These are phyloP conservation scores for Taenaris catops DNA, from an alignment of 2,888 invertebrate species.

Conservation along the genomic window DNA sequence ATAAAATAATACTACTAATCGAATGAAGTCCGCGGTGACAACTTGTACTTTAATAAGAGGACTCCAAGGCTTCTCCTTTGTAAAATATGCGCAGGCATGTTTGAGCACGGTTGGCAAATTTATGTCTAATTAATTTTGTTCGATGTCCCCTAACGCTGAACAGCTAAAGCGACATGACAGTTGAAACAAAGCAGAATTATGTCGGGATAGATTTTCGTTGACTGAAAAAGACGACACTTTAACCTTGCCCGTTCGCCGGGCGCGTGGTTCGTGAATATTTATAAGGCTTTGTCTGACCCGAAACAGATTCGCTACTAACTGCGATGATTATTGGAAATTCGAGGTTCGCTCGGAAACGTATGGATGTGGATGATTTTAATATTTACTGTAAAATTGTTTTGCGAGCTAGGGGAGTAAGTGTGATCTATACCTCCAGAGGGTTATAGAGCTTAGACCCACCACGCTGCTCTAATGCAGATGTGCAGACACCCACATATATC, in stretches of 20 bases:
- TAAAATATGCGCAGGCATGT: conserved; percentile 20
- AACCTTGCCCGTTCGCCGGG: conserved; percentile 40
- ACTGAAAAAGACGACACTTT: conserved; percentile 35
- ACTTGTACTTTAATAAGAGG: too few species aligned
- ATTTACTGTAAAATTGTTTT: too few species aligned
- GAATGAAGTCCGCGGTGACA: too few species aligned
- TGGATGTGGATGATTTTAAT: too few species aligned
- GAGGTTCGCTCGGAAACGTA: too few species aligned
- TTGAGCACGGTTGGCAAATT: conserved; percentile 14
- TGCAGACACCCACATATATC: too few species aligned
- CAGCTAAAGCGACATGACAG: conserved; percentile 4
- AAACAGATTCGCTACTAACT: conserved; percentile 8
- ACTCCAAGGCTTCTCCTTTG: conserved; percentile 2
- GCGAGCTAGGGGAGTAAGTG: too few species aligned
- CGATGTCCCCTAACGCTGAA: conserved; percentile 10
- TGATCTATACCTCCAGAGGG: too few species aligned
- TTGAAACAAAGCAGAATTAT: conserved; percentile 5
- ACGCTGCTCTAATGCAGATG: too few species aligned
- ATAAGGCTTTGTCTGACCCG: conserved; percentile 31
- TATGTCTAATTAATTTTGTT: conserved; percentile 17
- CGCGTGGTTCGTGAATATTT: conserved; percentile 51
- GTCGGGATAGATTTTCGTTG: conserved; percentile 5
- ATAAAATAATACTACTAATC: too few species aligned
- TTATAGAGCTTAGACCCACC: too few species aligned
- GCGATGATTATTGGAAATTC: conserved; percentile 6